Conservation (phyloP, 1,140 invertebrate species). For the Probaryconus sp. region DNA sequence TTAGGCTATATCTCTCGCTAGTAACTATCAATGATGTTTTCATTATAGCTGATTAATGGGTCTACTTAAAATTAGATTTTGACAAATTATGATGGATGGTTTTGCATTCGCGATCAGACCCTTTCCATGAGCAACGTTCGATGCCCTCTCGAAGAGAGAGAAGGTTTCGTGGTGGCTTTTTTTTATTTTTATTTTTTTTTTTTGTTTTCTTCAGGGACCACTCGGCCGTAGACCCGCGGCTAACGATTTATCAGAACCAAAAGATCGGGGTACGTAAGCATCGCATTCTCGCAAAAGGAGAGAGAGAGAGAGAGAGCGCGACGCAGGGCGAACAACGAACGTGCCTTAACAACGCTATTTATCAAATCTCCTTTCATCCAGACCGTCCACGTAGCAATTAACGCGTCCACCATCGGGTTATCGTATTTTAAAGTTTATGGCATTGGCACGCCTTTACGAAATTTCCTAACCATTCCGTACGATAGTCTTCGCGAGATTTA, state of each 20-base stretch:
- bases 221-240: conserved; percentile 59
- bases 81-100: conserved; percentile 47
- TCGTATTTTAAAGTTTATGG: conserved; percentile 74
- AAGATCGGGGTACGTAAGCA: conserved; percentile 68
- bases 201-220: conserved; percentile 14
- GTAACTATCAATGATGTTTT: conserved; percentile 46
- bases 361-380: conserved; percentile 73
- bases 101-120: conserved; percentile 26
- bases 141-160: conserved; percentile 28
- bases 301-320: background rate
- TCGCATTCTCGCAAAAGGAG: conserved; percentile 4
- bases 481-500: conserved; percentile 42
- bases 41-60: conserved; percentile 42
- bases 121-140: too few species aligned
- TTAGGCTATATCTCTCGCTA: too few species aligned
- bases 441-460: conserved; percentile 71
- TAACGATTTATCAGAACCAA: conserved; percentile 70
- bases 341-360: conserved; percentile 72
- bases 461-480: conserved; percentile 58
- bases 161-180: conserved; percentile 4
- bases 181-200: too few species aligned
- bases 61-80: conserved; percentile 34
- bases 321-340: conserved; percentile 54
- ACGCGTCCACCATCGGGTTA: conserved; percentile 71
- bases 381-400: conserved; percentile 73